phyloP scores from a whole-genome alignment of 2,797 vertebrate genomes.

The Manis pentadactyla region DNA sequence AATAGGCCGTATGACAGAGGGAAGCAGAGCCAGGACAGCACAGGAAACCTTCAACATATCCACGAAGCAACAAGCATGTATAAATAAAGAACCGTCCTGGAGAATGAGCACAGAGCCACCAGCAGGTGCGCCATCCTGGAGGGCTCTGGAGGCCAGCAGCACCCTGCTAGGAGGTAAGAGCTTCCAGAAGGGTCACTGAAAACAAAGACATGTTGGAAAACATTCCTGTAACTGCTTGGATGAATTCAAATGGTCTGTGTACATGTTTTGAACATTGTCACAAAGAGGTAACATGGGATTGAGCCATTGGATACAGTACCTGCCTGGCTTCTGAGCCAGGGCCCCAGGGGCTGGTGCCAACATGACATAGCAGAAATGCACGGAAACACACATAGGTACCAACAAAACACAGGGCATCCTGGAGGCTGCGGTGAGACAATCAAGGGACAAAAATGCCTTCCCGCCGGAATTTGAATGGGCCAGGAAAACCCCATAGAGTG shows the following conservation, averaged over 20 bases:
- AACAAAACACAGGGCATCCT: background rate
- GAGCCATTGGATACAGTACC: background rate
- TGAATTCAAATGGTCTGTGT: conserved; percentile 72
- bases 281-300: conserved; percentile 48
- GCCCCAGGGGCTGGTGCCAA: conserved; percentile 12
- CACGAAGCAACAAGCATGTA: background rate
- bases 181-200: conserved; percentile 46
- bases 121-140: background rate
- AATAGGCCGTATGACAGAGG: background rate
- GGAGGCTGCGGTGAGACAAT: background rate
- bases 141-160: background rate
- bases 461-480: conserved; percentile 13
- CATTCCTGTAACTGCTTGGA: conserved; percentile 66
- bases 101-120: background rate
- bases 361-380: background rate
- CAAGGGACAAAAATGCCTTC: background rate
- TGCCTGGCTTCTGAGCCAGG: conserved; percentile 59
- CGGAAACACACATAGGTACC: background rate
- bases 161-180: background rate
- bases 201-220: conserved; percentile 56
- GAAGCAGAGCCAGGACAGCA: background rate
- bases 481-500: background rate
- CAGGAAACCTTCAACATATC: background rate
- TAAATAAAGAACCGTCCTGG: background rate
- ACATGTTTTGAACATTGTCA: conserved; percentile 49